These are phyloP conservation scores for Eupithecia dodoneata DNA, from an alignment of 2,888 invertebrate genomes.

Conservation along the genomic window DNA sequence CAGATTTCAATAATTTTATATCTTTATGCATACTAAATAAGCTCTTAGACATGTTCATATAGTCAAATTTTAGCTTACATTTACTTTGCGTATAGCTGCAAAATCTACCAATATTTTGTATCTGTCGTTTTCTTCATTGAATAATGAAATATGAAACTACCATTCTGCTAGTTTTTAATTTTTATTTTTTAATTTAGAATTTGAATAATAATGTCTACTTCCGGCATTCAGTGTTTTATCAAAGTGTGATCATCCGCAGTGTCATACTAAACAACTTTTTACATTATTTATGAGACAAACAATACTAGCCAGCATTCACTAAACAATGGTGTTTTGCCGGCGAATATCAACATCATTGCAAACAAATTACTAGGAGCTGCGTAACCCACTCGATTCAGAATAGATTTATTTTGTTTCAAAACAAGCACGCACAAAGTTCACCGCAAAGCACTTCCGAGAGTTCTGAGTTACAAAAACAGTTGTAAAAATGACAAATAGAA, in stretches of 20 bases:
- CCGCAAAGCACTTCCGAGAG: not conserved
- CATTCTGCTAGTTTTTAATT: too few species aligned
- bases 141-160: too few species aligned
- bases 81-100: too few species aligned
- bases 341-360: not conserved
- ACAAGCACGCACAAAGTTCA: not conserved
- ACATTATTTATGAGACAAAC: not conserved
- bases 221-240: too few species aligned
- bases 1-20: too few species aligned
- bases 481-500: slow-evolving; percentile 36
- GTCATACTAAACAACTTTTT: not conserved
- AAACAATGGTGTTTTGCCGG: not conserved
- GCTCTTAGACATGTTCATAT: too few species aligned
- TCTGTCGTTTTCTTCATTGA: too few species aligned
- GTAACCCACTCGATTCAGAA: not conserved
- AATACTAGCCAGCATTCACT: not conserved
- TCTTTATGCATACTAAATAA: too few species aligned
- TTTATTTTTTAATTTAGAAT: too few species aligned
- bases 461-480: not conserved
- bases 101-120: too few species aligned
- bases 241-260: not conserved
- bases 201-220: too few species aligned
- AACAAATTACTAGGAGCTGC: not conserved
- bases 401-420: not conserved
- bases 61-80: too few species aligned